These are phyloP conservation scores for Danio jaintianensis DNA, from an alignment of 2,797 vertebrate genomes.

Conservation along the genomic window DNA sequence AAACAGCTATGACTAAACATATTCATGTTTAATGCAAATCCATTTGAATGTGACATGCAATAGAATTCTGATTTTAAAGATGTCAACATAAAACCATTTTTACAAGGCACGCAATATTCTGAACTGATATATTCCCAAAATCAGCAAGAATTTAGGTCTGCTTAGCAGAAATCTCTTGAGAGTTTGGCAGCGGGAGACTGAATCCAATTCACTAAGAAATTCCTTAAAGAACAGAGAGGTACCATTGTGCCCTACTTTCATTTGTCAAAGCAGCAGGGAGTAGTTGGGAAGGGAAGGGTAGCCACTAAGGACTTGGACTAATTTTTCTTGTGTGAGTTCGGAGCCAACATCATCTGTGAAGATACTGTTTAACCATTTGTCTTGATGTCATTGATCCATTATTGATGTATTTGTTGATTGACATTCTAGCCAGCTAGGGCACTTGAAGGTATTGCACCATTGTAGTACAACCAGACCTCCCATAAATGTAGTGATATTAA, in stretches of 20 bases:
- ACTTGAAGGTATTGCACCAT: not conserved
- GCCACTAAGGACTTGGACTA: constrained; percentile 38
- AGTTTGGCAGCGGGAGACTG: constrained; percentile 3
- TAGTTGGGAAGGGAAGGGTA: constrained; percentile 15
- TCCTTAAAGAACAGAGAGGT: constrained; percentile 42
- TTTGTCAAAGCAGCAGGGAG: constrained; percentile 45
- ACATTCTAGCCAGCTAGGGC: not conserved
- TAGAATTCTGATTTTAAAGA: not conserved
- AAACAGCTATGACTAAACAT: not conserved
- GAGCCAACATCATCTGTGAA: not conserved
- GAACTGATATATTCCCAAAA: constrained; percentile 8
- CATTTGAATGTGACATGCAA: not conserved
- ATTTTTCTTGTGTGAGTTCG: constrained; percentile 21
- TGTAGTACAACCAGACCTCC: constrained; percentile 3
- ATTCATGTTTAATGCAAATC: not conserved
- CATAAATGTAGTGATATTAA: not conserved
- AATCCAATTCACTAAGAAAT: constrained; percentile 41
- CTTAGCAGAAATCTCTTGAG: constrained; percentile 38
- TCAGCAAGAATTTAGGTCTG: constrained; percentile 38
- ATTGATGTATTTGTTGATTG: constrained; percentile 5
- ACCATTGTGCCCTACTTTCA: constrained; percentile 47
- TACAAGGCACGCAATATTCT: not conserved
- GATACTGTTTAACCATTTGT: constrained; percentile 16
- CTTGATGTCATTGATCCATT: constrained; percentile 13
- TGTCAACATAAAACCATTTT: not conserved